Base-by-base conservation (phyloP, 2,888 invertebrate species). In the Lasioglossum malachurum region DNA sequence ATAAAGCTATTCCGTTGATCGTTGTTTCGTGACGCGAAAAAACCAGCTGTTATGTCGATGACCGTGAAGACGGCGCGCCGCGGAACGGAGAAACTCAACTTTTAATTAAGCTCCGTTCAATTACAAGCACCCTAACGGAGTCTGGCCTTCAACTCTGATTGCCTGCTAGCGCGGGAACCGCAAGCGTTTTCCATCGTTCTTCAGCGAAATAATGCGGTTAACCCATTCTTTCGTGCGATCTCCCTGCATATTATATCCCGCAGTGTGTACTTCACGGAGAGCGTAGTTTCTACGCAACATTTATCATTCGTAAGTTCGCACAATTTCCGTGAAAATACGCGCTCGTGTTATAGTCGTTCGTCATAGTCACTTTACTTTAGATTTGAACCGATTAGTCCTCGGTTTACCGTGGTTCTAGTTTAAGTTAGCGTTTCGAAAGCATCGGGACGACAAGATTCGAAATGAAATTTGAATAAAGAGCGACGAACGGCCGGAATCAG, bases 101-200 rank as follows among this genome's bases (percentile, higher is more conserved):
- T 93, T 93, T 93, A 93, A 94, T 94, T 94, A 93, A 93, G 92
- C 91, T 85, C 88, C 84, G 91, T 93, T 93, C 93, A 93, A 92
- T 93, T 93, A 92, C 91, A 90, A 88, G 82, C 85, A 82, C 84
- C 77, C 77, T n/a, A 35, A 53, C 73, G 64, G 72, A 38, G 38
- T 27, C 71, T 38, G 77, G 72, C 80, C 72, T 76, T 64, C 83
- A 23, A 67, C 79, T 76, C 67, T 77, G 78, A 79, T 83, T 86
- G 84, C 78, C 82, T 46, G 73, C 60, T 77, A 74, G 74, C 75
- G 41, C 60, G 60, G 69, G 73, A 72, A 84, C 84, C 78, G 78
- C 88, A 75, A 71, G 53, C 67, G 81, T 71, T 80, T 76, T 81
- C 80, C 79, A 83, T 83, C 80, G 87, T 84, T 88, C 79, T 84